Evolutionary conservation across 2,888 invertebrate species (phyloP).

Genomic region (Drosophila histrio): DNA sequence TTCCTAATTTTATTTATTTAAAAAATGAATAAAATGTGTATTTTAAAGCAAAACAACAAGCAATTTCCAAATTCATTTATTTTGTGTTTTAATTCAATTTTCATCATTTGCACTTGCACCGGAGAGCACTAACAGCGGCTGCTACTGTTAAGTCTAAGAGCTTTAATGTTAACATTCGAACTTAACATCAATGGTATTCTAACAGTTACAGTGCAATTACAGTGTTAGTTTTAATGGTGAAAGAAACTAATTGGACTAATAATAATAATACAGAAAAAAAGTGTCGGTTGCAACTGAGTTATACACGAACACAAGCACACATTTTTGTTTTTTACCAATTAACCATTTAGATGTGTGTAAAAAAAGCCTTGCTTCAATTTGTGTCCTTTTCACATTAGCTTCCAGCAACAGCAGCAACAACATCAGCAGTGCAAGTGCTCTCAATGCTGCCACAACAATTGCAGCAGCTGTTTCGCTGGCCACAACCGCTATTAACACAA

Average conservation of each 20-base stretch:
- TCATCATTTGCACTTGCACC: slow-evolving; percentile 9
- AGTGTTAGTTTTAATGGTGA: slow-evolving; percentile 3
- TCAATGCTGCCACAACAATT: slow-evolving; percentile 65
- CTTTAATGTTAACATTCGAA: slow-evolving; percentile 1
- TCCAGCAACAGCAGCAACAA: slow-evolving; percentile 58
- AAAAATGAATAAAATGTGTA: slow-evolving; percentile 74
- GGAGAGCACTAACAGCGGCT: slow-evolving; percentile 21
- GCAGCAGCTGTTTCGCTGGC: slow-evolving; percentile 69
- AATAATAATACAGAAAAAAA: too few relatives aligned
- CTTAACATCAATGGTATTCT: neutral
- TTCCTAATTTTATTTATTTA: slow-evolving; percentile 71
- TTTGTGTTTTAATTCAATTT: slow-evolving; percentile 27
- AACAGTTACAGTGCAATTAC: slow-evolving; percentile 19
- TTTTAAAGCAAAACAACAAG: slow-evolving; percentile 38
- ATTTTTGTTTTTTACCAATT: slow-evolving; percentile 29
- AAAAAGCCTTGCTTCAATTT: slow-evolving; percentile 27
- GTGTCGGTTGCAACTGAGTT: slow-evolving; percentile 6
- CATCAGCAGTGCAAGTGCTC: slow-evolving; percentile 55
- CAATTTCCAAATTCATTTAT: slow-evolving; percentile 60
- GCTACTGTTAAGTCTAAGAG: slow-evolving; percentile 7
- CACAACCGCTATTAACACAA: slow-evolving; percentile 69
- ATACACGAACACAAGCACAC: slow-evolving; percentile 13
- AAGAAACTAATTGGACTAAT: neutral
- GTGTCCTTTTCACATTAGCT: slow-evolving; percentile 51
- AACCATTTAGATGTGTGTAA: slow-evolving; percentile 29